Percentiles rank a stretch among this genome's conserved stretches.
phyloP scores from a whole-genome alignment of 2,113 vertebrate genomes.

The Onychostruthus taczanowskii region DNA sequence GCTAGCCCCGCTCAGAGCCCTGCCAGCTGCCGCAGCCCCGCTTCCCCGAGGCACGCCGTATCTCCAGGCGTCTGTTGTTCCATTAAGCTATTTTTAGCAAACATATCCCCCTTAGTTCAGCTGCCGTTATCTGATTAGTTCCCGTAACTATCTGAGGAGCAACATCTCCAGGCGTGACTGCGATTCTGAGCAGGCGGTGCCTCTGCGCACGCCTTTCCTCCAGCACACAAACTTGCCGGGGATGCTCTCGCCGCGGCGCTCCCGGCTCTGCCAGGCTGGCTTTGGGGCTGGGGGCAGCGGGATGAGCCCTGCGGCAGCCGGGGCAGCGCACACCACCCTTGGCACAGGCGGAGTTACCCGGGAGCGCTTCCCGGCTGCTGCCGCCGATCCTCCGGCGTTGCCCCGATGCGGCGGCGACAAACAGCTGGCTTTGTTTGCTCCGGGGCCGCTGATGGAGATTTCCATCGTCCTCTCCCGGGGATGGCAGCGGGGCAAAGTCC shows the following conservation, averaged over 20 bases:
- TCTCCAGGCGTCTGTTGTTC: slow-evolving; percentile 25
- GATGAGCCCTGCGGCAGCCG: fast-evolving
- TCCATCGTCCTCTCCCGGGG: neutral
- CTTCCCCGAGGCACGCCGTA: neutral
- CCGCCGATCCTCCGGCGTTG: neutral
- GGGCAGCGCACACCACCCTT: neutral
- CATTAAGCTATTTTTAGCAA: slow-evolving; percentile 54
- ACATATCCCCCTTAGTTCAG: slow-evolving; percentile 28
- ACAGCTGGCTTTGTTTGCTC: slow-evolving; percentile 60
- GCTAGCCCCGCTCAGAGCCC: neutral
- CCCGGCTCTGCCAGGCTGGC: fast-evolving
- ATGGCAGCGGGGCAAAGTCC: neutral
- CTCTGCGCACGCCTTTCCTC: neutral
- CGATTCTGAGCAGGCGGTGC: slow-evolving; percentile 15
- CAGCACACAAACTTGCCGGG: neutral
- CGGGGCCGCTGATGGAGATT: neutral
- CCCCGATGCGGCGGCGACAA: neutral
- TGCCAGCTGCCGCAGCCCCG: neutral
- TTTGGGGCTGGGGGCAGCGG: fast-evolving
- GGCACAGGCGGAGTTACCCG: neutral
- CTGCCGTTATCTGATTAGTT: slow-evolving; percentile 54
- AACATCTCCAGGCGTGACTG: slow-evolving; percentile 42
- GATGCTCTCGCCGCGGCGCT: neutral
- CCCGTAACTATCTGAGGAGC: slow-evolving; percentile 36
- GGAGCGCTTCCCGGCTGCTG: neutral